Percentiles rank a stretch among this genome's conserved stretches.
Conservation (phyloP, 2,797 vertebrate species). For the Acipenser ruthenus region DNA sequence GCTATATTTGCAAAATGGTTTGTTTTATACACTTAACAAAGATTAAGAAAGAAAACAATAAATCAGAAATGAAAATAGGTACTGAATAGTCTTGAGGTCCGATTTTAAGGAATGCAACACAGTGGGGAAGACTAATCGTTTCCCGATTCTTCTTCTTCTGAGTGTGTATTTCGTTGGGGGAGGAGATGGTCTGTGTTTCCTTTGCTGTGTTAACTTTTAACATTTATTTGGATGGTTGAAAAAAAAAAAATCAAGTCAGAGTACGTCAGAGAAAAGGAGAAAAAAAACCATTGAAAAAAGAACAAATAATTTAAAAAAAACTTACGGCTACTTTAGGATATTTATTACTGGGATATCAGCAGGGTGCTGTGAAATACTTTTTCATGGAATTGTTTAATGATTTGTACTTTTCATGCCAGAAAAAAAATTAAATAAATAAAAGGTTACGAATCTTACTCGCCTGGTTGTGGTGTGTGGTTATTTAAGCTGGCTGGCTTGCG, state of each 20-base stretch:
- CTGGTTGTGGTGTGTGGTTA: constrained; percentile 9
- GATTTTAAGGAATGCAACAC: background rate
- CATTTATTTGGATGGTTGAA: constrained; percentile 73
- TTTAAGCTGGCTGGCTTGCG: background rate
- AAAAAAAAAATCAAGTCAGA: constrained; percentile 48
- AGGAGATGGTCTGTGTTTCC: constrained; percentile 65
- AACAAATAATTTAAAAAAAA: constrained; percentile 60
- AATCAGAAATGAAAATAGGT: too few species aligned
- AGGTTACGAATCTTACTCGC: constrained; percentile 77
- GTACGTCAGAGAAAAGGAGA: constrained; percentile 40
- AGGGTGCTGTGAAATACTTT: constrained; percentile 92
- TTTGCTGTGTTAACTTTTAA: constrained; percentile 68
- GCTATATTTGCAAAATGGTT: too few species aligned
- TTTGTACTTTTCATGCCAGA: constrained; percentile 98
- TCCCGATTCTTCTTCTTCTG: too few species aligned
- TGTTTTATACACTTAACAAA: too few species aligned
- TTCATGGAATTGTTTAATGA: constrained; percentile 98
- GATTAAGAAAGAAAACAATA: too few species aligned
- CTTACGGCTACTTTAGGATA: constrained; percentile 88
- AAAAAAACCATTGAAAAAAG: constrained; percentile 41
- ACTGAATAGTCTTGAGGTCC: too few species aligned
- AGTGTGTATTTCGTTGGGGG: constrained; percentile 72
- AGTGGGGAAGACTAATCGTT: too few species aligned
- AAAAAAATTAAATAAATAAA: constrained; percentile 69
- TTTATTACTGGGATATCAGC: constrained; percentile 92